Conservation (phyloP, 2,113 vertebrate species). For the Pomatorhinus ruficollis region DNA sequence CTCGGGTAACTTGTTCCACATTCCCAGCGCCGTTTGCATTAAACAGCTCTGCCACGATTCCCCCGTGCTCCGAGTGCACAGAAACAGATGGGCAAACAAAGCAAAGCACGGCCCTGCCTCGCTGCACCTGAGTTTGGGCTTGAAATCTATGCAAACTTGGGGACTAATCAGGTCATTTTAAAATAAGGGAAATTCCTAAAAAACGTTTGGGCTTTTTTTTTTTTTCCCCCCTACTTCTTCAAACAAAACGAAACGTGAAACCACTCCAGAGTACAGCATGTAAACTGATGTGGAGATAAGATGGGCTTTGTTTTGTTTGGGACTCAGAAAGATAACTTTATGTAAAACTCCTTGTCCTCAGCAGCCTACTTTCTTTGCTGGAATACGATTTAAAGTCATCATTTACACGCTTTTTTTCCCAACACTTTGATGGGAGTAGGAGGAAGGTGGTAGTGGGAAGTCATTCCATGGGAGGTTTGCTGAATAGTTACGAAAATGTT, state of each 20-base stretch:
- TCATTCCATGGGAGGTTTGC: not conserved
- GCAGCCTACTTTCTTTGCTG: not conserved
- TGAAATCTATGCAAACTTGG: not conserved
- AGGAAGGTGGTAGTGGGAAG: not conserved
- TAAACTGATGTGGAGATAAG: slow-evolving; percentile 34
- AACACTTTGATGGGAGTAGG: not conserved
- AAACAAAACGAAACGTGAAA: not conserved
- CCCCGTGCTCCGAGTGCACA: not conserved
- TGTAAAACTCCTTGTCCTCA: not conserved
- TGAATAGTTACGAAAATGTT: not conserved
- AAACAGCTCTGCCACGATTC: not conserved
- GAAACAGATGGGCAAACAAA: slow-evolving; percentile 45
- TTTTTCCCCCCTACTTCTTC: not conserved
- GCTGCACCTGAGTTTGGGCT: not conserved
- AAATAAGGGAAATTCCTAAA: slow-evolving; percentile 33
- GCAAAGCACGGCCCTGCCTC: not conserved
- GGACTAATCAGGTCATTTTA: not conserved
- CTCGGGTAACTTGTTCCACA: slow-evolving; percentile 45
- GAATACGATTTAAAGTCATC: not conserved
- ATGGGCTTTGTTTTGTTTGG: slow-evolving; percentile 28
- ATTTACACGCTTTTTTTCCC: not conserved
- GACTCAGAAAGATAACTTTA: not conserved
- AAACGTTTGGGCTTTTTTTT: not conserved
- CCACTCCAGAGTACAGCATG: not conserved
- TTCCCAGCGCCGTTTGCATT: not conserved